Evolutionary conservation across 2,113 vertebrate species (phyloP), one percentile per base, ranked within the genome.

Genomic region (Chaetodon auriga): DNA sequence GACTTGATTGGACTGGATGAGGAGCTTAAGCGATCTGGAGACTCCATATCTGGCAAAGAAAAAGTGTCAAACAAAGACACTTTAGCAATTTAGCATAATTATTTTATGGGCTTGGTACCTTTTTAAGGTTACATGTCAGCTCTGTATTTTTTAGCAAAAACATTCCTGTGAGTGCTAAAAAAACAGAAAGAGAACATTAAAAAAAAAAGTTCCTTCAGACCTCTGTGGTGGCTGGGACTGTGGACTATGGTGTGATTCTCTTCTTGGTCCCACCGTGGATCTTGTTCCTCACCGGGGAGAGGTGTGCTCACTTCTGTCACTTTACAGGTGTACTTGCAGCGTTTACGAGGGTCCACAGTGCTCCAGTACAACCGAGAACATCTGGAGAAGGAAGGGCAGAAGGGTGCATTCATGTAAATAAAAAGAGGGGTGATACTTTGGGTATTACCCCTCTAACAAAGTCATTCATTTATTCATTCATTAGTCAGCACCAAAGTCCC

Each of bases 281-380:
- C 89, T 0, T 89, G 93, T 49, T 94, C 93, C 72, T 94, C 95
- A 46, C 95, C 94, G 0, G 90, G 95, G 6, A 95, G 95, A 62
- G 95, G 95, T 0, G 96, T 96, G 55, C 95, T 96, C 72, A 96
- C 95, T 75, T 98, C 97, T 10, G 95, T 95, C 75, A 98, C 95
- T 64, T 95, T 96, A 85, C 96, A 98, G 68, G 96, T 97, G 94
- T 98, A 98, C 87, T 91, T 95, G 84, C 97, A 97, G 80, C 94
- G 96, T 62, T 93, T 95, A 54, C 96, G 94, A 19, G 97, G 97
- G 79, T 98, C 96, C 70, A 96, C 92, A 0, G 97, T 98, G 95
- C 97, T 98, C 97, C 97, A 98, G 83, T 97, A 98, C 82, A 97
- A 94, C 2, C 97, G 96, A 41, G 96, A 96, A 82, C 97, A 98